Conservation (phyloP, 2,113 vertebrate species). For the Hystrix brachyura region DNA sequence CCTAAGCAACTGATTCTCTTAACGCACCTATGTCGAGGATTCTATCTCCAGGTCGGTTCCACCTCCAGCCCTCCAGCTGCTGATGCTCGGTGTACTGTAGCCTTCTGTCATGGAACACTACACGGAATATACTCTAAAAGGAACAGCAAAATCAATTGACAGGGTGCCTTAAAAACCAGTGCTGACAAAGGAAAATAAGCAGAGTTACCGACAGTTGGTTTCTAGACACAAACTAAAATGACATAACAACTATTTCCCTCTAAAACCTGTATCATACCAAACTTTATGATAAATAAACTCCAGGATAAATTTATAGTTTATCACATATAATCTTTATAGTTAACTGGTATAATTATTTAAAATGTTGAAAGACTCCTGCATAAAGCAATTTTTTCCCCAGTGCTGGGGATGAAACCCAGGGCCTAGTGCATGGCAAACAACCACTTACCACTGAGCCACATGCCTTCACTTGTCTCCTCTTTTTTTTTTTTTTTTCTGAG, state of each 20-base stretch:
- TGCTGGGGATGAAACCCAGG: background rate
- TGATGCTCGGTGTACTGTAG: conserved; percentile 99
- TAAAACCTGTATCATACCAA: background rate
- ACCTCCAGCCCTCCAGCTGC: conserved; percentile 98
- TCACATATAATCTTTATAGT: conserved; percentile 14
- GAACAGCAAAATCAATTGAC: background rate
- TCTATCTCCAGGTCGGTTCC: conserved; percentile 97
- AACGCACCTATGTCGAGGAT: conserved; percentile 96
- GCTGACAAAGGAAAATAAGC: conserved; percentile 37
- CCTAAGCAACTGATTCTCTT: background rate
- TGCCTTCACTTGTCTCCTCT: too few species aligned
- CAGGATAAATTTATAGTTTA: background rate
- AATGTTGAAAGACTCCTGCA: background rate
- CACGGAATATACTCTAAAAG: conserved; percentile 96
- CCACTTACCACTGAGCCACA: background rate
- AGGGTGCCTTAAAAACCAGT: background rate
- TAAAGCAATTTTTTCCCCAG: background rate
- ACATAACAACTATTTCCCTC: background rate
- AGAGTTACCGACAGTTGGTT: background rate
- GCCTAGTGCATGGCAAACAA: background rate
- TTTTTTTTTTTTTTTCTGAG: background rate
- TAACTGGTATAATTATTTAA: conserved; percentile 6
- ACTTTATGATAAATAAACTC: background rate
- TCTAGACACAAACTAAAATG: conserved; percentile 21
- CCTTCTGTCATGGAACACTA: conserved; percentile 97